A percentile compares a stretch with the other conserved stretches of the same genome.
phyloP scores from a whole-genome alignment of 2,113 vertebrate species.

The Hypanus sabinus region DNA sequence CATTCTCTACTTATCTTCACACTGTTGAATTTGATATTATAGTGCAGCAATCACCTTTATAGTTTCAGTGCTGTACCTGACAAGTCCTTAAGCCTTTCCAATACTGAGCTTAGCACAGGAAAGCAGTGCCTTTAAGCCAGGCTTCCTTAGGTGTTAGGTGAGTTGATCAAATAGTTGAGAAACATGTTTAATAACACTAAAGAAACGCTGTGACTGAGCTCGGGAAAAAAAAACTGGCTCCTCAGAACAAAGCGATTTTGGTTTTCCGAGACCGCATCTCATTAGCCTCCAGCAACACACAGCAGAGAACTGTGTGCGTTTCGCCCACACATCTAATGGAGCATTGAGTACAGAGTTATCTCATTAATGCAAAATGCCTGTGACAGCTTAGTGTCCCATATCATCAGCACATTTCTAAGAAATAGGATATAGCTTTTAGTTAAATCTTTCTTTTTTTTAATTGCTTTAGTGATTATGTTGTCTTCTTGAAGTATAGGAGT shows the following conservation, averaged over 20 bases:
- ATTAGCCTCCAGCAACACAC: constrained; percentile 35
- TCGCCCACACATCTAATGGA: constrained; percentile 36
- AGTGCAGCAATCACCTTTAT: neutral
- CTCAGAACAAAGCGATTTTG: constrained; percentile 30
- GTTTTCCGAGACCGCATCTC: constrained; percentile 15
- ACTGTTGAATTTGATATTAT: neutral
- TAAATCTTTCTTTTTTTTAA: constrained; percentile 26
- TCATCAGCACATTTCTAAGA: constrained; percentile 34
- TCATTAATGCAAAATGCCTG: constrained; percentile 37
- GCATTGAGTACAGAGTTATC: constrained; percentile 33
- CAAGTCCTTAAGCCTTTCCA: neutral
- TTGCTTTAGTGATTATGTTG: neutral
- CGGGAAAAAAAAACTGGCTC: constrained; percentile 24
- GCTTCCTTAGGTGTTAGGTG: neutral
- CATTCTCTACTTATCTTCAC: neutral
- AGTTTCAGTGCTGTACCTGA: neutral
- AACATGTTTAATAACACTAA: constrained; percentile 34
- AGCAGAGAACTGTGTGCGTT: neutral
- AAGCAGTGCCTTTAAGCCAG: neutral
- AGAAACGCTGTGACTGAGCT: constrained; percentile 31
- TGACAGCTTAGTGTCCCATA: constrained; percentile 37
- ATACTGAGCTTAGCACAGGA: neutral
- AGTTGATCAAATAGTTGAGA: neutral
- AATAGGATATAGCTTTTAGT: constrained; percentile 35
- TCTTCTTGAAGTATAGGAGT: neutral